Evolutionary conservation across 2,888 invertebrate species (phyloP).

Genomic region (Anaspis maculata): DNA sequence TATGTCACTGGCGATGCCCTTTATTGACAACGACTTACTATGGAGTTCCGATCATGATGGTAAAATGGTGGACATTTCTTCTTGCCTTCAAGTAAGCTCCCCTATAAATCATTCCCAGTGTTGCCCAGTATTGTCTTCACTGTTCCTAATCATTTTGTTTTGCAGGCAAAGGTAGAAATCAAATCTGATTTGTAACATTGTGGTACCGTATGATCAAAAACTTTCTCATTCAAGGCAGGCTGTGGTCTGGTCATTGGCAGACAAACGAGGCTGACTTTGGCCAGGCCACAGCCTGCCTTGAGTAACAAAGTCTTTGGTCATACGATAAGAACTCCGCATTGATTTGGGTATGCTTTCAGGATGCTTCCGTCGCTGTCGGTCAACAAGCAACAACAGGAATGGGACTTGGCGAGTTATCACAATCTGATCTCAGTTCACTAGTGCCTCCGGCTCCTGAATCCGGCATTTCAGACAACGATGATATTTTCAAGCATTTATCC

Average conservation of each 20-base stretch:
- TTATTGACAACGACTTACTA: conserved; percentile 89
- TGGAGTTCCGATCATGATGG: conserved; percentile 95
- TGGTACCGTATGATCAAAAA: too few species aligned
- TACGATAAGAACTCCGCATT: not conserved
- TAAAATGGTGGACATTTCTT: conserved; percentile 85
- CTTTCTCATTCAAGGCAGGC: too few species aligned
- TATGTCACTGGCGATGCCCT: conserved; percentile 79
- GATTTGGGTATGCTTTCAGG: conserved; percentile 41
- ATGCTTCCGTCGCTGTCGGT: conserved; percentile 52
- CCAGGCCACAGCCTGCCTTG: too few species aligned
- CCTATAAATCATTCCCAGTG: too few species aligned
- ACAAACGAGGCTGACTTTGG: too few species aligned
- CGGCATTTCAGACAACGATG: conserved; percentile 55
- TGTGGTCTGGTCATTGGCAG: too few species aligned
- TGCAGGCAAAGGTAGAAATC: too few species aligned
- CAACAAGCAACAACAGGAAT: conserved; percentile 44
- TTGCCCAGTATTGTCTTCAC: too few species aligned
- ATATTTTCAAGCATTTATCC: conserved; percentile 72
- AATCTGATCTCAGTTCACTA: conserved; percentile 62
- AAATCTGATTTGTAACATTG: too few species aligned
- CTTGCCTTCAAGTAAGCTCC: conserved; percentile 70
- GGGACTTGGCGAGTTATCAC: conserved; percentile 58
- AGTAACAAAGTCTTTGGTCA: too few species aligned
- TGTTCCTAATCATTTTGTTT: too few species aligned
- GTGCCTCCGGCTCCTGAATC: conserved; percentile 54